Percentiles rank a stretch among this genome's conserved stretches.
phyloP scores from a whole-genome alignment of 2,113 vertebrate genomes.

The Ctenodactylus gundi region DNA sequence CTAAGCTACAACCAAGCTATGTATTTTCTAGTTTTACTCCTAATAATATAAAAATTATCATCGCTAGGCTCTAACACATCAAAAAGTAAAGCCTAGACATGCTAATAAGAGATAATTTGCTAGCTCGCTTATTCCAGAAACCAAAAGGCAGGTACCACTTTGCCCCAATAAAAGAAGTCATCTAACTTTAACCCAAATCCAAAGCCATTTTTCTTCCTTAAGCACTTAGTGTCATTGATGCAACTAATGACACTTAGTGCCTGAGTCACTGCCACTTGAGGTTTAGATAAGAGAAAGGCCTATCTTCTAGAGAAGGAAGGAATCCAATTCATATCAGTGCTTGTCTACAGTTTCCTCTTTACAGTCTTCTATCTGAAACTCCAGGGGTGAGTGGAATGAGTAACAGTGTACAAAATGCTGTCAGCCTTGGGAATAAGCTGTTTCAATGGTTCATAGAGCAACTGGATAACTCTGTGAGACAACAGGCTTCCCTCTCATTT shows the following conservation, averaged over 20 bases:
- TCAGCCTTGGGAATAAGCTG: conserved; percentile 15
- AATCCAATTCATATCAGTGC: conserved; percentile 41
- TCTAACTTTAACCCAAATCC: conserved; percentile 70
- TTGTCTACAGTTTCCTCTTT: conserved; percentile 38
- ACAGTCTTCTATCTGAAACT: conserved; percentile 43
- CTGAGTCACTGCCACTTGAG: conserved; percentile 63
- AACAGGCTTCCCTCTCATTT: neutral
- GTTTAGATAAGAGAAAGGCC: conserved; percentile 60
- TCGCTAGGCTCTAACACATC: neutral
- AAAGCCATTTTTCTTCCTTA: conserved; percentile 57
- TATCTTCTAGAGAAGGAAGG: conserved; percentile 44
- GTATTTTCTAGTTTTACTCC: neutral
- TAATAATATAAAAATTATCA: conserved; percentile 28
- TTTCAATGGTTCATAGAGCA: neutral
- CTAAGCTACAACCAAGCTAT: neutral
- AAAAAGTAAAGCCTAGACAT: conserved; percentile 51
- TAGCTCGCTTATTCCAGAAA: conserved; percentile 64
- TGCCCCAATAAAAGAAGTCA: neutral
- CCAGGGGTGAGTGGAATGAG: neutral
- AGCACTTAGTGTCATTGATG: conserved; percentile 69
- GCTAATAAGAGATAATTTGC: conserved; percentile 24
- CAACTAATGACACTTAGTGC: conserved; percentile 66
- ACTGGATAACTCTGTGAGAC: neutral
- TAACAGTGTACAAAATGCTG: neutral
- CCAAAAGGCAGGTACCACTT: conserved; percentile 13